Percentiles rank a stretch among this genome's conserved stretches.
Evolutionary conservation across 2,888 invertebrate genomes (phyloP).

Genomic region (Malthinus flaveolus): DNA sequence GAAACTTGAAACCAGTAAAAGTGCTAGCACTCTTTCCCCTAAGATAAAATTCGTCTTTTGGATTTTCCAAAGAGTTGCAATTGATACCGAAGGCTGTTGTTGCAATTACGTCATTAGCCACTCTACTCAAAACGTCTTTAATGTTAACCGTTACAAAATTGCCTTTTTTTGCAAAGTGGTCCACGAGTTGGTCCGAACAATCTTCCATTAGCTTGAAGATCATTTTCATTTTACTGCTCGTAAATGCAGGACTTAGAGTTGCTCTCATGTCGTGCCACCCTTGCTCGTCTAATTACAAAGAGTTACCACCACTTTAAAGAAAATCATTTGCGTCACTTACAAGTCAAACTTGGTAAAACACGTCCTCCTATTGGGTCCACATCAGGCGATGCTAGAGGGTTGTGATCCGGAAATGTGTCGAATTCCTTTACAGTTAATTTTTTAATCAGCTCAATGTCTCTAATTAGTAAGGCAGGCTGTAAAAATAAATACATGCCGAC

Average conservation of each 20-base stretch:
- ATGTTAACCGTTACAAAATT: conserved; percentile 15
- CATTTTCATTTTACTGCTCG: no score
- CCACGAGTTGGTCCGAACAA: neutral
- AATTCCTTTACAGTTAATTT: conserved; percentile 36
- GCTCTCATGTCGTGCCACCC: no score
- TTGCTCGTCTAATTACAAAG: no score
- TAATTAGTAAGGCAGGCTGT: conserved; percentile 15
- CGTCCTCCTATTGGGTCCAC: neutral
- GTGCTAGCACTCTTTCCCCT: neutral
- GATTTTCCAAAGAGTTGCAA: conserved; percentile 1
- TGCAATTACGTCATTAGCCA: conserved; percentile 34
- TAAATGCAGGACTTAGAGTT: no score
- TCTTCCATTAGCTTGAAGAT: conserved; percentile 42
- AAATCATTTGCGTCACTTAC: no score
- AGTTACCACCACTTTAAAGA: no score
- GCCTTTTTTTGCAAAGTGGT: neutral
- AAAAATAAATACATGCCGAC: neutral
- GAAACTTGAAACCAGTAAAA: neutral
- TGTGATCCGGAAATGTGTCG: conserved; percentile 39
- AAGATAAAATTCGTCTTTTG: conserved; percentile 3
- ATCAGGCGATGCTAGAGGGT: neutral
- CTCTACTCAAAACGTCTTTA: conserved; percentile 28
- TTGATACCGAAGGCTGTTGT: conserved; percentile 32
- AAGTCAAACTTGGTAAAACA: no score
- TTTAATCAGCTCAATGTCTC: conserved; percentile 34